Percentiles rank a stretch among this genome's conserved stretches.
These are phyloP conservation scores for Cancer borealis DNA, from an alignment of 2,888 invertebrate species.

Conservation along the genomic window DNA sequence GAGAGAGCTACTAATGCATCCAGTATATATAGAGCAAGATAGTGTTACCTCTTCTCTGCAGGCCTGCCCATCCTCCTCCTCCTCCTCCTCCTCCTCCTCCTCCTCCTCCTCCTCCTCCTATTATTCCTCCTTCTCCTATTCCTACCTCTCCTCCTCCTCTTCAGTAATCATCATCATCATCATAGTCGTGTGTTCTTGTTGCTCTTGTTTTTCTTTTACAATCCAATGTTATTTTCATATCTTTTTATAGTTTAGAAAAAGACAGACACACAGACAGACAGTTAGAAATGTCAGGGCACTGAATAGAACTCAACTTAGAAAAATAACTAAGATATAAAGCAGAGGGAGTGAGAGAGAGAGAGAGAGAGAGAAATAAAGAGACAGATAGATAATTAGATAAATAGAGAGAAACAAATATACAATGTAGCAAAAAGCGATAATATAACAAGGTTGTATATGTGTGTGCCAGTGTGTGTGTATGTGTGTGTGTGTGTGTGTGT, in stretches of 20 bases:
- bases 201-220: not conserved
- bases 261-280: too few relatives aligned
- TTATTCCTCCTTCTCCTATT: not conserved
- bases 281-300: too few relatives aligned
- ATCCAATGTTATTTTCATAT: not conserved
- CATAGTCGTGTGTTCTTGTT: not conserved
- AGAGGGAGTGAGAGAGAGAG: too few relatives aligned
- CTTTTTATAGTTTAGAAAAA: not conserved
- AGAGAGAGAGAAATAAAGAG: too few relatives aligned
- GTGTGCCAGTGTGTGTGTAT: not conserved
- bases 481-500: conserved; percentile 11
- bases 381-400: too few relatives aligned
- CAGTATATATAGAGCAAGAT: not conserved
- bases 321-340: too few relatives aligned
- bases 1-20: not conserved
- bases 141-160: not conserved
- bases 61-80: not conserved
- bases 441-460: not conserved
- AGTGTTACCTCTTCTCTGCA: conserved; percentile 16
- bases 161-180: not conserved
- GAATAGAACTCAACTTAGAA: too few relatives aligned
- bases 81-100: conserved; percentile 5
- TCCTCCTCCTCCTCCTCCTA: conserved; percentile 25
- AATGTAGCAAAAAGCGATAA: too few relatives aligned
- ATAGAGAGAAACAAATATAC: too few relatives aligned